Base-by-base conservation (phyloP, 2,888 invertebrate species). In the Tricholauxania praeusta region DNA sequence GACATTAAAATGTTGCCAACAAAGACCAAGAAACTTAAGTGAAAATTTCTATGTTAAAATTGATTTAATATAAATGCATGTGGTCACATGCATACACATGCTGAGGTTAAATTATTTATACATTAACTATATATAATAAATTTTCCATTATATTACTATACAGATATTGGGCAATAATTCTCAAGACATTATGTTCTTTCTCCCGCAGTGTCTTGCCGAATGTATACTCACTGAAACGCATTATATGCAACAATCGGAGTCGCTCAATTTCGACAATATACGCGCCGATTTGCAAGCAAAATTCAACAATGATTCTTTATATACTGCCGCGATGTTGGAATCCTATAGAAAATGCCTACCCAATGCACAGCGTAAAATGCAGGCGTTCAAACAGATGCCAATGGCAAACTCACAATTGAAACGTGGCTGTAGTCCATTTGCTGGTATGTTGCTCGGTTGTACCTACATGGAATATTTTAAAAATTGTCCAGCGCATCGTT, bases 381-480 rank as follows among this genome's bases (percentile, higher is more conserved):
- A 82, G 5, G 75, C 78, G 2, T 78, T 84, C 22, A 78, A 79
- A 51, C 82, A 82, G 67, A 76, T 75, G 15, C 76, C 78, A 3
- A 71, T 67, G 47, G 66, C 74, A 10, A 32, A 73, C 4, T 48
- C 77, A n/a, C 76, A 75, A 28, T 79, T 74, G 17, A 74, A 74
- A 17, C 78, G 74, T 19, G 78, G 78, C 10, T 87, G 86, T 67
- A 87, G 84, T 75, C 86, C 85, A 6, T 83, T 84, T 64, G 78
- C 85, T 1, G 86, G 86, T 4, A 82, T 86, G 55, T 59, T 87
- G 7, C 79, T 86, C 3, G 86, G 86, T 0, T 87, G 86, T 75
- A 82, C 85, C 0, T 86, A 85, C 55, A 87, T 85, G 82, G 85
- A 87, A 62, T 87, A 86, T 59, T 87, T 87, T 59, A 84, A 84